Evolutionary conservation across 2,797 vertebrate genomes (phyloP), one percentile per base, ranked within the genome.

Genomic region (Hydrophis major): DNA sequence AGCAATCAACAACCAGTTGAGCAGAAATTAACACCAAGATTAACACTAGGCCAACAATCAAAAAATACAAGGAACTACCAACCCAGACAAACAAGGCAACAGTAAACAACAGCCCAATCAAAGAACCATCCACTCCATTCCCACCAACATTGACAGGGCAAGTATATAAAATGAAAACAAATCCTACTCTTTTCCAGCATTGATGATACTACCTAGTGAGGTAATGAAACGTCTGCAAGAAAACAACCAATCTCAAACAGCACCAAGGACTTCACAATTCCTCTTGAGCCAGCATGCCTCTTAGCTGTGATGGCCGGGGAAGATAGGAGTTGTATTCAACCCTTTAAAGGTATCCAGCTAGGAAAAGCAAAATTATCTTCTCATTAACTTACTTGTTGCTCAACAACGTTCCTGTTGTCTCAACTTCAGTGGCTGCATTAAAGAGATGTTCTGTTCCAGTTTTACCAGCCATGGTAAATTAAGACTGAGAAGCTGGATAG

Each of bases 371-470:
- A 83, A 37, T 28, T 7, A 16, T 20, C 37, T 20, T 1, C 37
- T 50, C 63, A 1, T 2, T 2, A 22, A n/a, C 91, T 63, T 94
- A 94, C 93, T 94, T 92, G 50, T 86, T 92, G 27, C 91, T 89
- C 27, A 94, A 53, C 25, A 91, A 32, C 0, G 86, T 13, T 47
- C 89, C 93, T 1, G 66, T 22, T 0, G 89, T 6, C 86, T 94
- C 93, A 20, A 90, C 66, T n/a, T 94, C 93, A 0, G 89, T 83
- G 25, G 91, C 57, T 13, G 93, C 56, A 27, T 88, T 90, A 91
- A 90, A 92, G 50, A 92, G 93, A 88, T 92, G 93, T 6, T 94
- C 93, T 1, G 91, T 57, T n/a, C 63, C 93, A 0, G 47, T 1
- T 92, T 92, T 94, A 66, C 63, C 53, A 12, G 93, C 89, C 93